Base-by-base conservation (phyloP, 2,797 vertebrate genomes). In the Anisognathus igniventris region DNA sequence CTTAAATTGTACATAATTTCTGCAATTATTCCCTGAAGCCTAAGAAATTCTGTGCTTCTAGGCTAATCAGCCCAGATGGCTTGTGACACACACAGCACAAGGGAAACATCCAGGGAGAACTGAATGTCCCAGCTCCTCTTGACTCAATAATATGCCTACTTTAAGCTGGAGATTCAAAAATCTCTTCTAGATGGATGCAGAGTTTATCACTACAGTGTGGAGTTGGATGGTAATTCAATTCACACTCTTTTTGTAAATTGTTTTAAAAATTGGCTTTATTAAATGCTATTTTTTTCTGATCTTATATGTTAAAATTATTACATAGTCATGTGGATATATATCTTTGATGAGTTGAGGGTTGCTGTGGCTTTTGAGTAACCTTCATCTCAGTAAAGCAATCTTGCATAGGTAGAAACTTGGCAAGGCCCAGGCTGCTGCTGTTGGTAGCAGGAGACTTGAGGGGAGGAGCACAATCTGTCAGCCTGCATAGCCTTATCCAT, bases 51-150 rank as follows among this genome's bases (percentile, higher is more conserved):
- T 65, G 2, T 89, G 61, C 45, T 76, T 82, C 89, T 85, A 87
- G 67, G 61, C 31, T 80, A 50, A 70, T 91, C 65, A 85, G 68
- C 47, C 47, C 53, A 85, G 57, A 84, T 94, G 75, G 78, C 57
- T 87, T 76, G 61, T 91, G 92, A 80, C 78, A 93, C 45, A 71
- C 39, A 62, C 12, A 77, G 78, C n/a, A 25, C 31, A 61, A 65
- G 58, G 10, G 24, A 81, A 80, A 54, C 9, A 22, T 73, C 78
- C 20, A 60, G 53, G 84, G 51, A 87, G 60, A 76, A n/a, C 33
- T 76, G 40, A 67, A 20, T 81, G 60, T 81, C 81, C 37, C 47
- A 37, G 27, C 20, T 85, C 87, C n/a, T 82, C 72, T 64, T 80
- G 48, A 27, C 64, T 74, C 24, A 14, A 0, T 57, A 39, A 33